Conservation (phyloP, 2,113 vertebrate species). For the Aix galericulata region DNA sequence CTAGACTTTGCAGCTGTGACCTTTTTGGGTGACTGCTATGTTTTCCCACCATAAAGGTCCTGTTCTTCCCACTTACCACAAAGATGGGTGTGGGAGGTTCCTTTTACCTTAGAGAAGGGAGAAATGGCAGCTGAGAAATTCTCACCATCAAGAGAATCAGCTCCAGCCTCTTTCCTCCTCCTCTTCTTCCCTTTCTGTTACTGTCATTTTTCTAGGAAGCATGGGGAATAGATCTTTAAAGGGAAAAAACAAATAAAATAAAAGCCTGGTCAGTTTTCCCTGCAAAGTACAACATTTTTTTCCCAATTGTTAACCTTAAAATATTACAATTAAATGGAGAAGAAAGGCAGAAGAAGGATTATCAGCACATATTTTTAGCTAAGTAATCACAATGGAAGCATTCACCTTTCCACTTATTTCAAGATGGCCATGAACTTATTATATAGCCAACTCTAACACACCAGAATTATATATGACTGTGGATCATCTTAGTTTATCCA, state of each 20-base stretch:
- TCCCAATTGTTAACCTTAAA: not conserved
- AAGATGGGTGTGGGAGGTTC: not conserved
- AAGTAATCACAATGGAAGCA: conserved; percentile 47
- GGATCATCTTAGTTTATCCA: conserved; percentile 42
- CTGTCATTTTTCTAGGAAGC: not conserved
- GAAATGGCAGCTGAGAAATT: not conserved
- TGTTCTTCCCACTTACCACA: not conserved
- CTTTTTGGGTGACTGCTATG: not conserved
- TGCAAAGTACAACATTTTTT: no score
- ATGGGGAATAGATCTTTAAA: not conserved
- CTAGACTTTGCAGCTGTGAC: not conserved
- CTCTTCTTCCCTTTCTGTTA: not conserved
- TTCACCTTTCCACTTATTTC: conserved; percentile 50
- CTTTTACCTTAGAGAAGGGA: not conserved
- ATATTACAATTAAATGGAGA: not conserved
- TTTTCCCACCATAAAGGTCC: not conserved
- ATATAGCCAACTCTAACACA: not conserved
- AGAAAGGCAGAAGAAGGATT: conserved; percentile 6
- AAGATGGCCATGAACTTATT: conserved; percentile 54
- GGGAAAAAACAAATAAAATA: no score
- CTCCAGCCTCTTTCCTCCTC: not conserved
- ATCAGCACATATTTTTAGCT: not conserved
- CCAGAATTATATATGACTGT: not conserved
- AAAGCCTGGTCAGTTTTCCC: no score
- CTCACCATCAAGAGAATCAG: not conserved